phyloP scores from a whole-genome alignment of 2,797 vertebrate species.

The Tapirus indicus region DNA sequence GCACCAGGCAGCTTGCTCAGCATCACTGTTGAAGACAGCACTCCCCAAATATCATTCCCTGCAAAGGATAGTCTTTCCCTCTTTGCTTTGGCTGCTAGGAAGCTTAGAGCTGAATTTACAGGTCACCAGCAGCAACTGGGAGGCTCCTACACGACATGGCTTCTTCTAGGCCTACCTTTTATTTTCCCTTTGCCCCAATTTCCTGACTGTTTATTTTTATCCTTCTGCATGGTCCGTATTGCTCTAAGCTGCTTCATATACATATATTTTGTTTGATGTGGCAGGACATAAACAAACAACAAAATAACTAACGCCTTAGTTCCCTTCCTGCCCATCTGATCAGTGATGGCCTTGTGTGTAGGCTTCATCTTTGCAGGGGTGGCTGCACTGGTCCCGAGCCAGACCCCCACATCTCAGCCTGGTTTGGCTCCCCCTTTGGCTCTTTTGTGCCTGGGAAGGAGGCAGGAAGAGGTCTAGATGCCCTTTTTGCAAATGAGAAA shows the following conservation, averaged over 20 bases:
- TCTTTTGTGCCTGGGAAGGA: not conserved
- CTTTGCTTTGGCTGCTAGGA: not conserved
- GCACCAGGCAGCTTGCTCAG: not conserved
- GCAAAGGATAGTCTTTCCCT: not conserved
- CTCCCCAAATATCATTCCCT: not conserved
- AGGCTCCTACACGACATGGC: not conserved
- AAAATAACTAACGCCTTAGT: accelerated
- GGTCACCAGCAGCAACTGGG: not conserved
- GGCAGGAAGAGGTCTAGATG: too few relatives aligned
- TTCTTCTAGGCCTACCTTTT: not conserved
- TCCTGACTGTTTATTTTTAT: accelerated
- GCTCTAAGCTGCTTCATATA: not conserved
- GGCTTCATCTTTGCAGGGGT: not conserved
- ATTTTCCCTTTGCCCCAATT: not conserved
- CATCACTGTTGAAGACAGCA: not conserved
- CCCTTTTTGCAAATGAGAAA: too few relatives aligned
- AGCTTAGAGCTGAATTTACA: not conserved
- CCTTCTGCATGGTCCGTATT: accelerated
- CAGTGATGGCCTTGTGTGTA: accelerated
- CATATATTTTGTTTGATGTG: not conserved
- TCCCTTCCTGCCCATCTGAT: accelerated
- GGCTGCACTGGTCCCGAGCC: not conserved
- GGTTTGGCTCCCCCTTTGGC: not conserved
- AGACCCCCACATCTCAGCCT: not conserved
- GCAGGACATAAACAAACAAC: too few relatives aligned